These are phyloP conservation scores for Tupaia tana DNA, from an alignment of 2,113 vertebrate genomes.

Conservation along the genomic window DNA sequence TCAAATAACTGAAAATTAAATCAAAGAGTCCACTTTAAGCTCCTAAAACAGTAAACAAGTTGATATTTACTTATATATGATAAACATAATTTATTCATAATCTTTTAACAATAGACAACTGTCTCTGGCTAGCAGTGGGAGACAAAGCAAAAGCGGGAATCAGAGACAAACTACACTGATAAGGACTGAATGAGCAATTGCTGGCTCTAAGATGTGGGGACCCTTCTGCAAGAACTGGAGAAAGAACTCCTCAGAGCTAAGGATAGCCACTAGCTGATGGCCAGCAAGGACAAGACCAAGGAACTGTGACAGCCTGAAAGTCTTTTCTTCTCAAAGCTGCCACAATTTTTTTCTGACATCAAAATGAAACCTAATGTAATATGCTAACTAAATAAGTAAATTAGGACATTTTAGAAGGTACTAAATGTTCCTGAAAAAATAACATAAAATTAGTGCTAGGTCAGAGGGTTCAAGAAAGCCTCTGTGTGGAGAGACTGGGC, in stretches of 20 bases:
- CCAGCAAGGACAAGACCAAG: background rate
- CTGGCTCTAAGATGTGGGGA: background rate
- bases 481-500: background rate
- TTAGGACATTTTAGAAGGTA: background rate
- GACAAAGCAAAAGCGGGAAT: background rate
- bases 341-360: background rate
- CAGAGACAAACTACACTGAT: background rate
- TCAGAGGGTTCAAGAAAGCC: background rate
- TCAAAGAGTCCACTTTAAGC: too few relatives aligned
- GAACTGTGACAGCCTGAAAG: background rate
- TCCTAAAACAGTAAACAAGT: too few relatives aligned
- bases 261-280: background rate
- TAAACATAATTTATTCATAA: background rate
- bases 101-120: background rate
- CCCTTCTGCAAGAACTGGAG: background rate
- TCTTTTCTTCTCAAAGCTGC: background rate
- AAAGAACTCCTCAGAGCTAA: background rate
- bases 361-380: constrained; percentile 1
- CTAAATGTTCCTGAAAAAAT: background rate
- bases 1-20: too few relatives aligned
- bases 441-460: background rate
- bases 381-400: background rate
- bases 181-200: background rate
- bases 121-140: background rate
- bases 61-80: background rate